Evolutionary conservation across 2,113 vertebrate genomes (phyloP), one percentile per base, ranked within the genome.

Genomic region (Aptenodytes forsteri): DNA sequence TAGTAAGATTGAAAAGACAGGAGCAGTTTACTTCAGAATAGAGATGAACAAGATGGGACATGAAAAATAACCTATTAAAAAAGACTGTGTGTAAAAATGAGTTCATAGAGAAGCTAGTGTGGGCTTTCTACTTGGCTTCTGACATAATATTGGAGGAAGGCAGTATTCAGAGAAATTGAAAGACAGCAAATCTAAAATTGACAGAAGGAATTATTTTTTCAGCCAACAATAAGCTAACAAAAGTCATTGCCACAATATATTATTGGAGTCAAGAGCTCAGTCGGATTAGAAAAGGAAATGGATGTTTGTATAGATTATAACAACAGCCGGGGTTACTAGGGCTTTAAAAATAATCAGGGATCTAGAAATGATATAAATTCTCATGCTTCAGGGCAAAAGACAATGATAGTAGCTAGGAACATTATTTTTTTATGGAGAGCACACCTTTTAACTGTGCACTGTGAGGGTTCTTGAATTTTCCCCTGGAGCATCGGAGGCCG

Each of bases 1-100:
- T 93, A 91, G 70, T 94, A 72, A 91, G 97, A 97, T 91, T 94
- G 92, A 93, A 97, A 97, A 96, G 95, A 95, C 91, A 95, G 78
- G 78, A 94, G 44, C 78, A 85, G 84, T 96, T 97, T 96, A 83
- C 84, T 93, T 93, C 62, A 76, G 70, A 82, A 85, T n/a, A 83
- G 76, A 88, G 46, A 90, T 58, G 79, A 95, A 95, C 83, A 94
- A 94, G 96, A 94, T 94, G 79, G 73, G 95, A 94, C 71, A 2
- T 73, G 75, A 93, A 92, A 96, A 97, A 96, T 73, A 97, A 59
- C 75, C 0, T 2, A 50, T 59, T 66, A 23, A 85, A 97, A 94
- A 96, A 70, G 70, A n/a, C 1, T 2, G 17, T 38, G 30, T 0
- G 5, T 73, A 66, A 87, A 95, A 91, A 89, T 83, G 49, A 90